Evolutionary conservation across 2,888 invertebrate genomes (phyloP), one percentile per base, ranked within the genome.

Genomic region (Agriotes lineatus): DNA sequence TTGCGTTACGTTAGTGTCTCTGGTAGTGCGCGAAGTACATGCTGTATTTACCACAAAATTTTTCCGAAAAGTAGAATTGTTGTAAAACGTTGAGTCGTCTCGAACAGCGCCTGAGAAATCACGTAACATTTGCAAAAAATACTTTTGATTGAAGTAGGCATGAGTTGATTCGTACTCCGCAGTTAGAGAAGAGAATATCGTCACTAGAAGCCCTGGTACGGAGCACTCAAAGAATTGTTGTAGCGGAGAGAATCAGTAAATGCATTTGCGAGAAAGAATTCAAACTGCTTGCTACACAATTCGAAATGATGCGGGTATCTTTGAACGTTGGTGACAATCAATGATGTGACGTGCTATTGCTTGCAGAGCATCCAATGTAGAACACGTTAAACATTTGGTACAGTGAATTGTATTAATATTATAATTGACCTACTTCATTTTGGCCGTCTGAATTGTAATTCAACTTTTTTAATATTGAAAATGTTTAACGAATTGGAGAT

Each of bases 131-230:
- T 45, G 18, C 45, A 45, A 45, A 45, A 45, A 45, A 20, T 45
- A 45, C 45, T 19, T 2, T 45, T 45, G 45, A 45, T 45, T 45
- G 19, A 16, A 18, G 45, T 45, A 45, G 45, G 45, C 45, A 18
- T 20, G 45, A 45, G 45, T 45, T 18, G n/a, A 45, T 9, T 9
- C 45, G 16, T 45, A 45, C 45, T 45, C 9, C 45, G 20, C 45
- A 7, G 45, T 45, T 45, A 45, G 45, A 12, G 45, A 18, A 45
- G 45, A 45, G 45, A 45, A 45, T 45, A 45, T n/a, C n/a, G n/a
- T n/a, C n/a, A n/a, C 45, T 45, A 45, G 45, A 45, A 45, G 16
- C 16, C 45, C 9, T 45, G 45, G 45, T 18, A 45, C n/a, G n/a
- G n/a, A n/a, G n/a, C 45, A 45, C 45, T 12, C 45, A 18, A 10